Conservation (phyloP, 2,113 vertebrate genomes). For the Siniperca chuatsi region DNA sequence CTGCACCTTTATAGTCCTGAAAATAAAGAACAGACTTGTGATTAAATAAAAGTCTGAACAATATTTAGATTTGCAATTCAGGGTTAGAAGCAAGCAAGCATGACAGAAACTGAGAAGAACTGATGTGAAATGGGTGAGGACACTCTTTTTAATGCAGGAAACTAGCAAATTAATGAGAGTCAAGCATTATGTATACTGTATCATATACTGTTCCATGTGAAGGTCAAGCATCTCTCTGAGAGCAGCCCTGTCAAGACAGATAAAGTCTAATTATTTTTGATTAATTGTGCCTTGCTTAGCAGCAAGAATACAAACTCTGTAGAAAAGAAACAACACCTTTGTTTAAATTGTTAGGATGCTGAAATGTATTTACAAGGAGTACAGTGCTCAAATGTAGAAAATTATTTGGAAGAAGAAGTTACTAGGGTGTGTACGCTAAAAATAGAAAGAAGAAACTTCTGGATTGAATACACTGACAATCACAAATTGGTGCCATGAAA, state of each 20-base stretch:
- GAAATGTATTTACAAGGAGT: neutral
- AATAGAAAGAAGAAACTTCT: constrained; percentile 12
- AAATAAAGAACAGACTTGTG: neutral
- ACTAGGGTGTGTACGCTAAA: neutral
- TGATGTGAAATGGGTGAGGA: neutral
- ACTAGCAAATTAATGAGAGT: constrained; percentile 42
- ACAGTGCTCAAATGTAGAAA: neutral
- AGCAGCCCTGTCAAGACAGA: constrained; percentile 37
- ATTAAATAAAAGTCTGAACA: neutral
- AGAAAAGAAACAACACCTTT: constrained; percentile 19
- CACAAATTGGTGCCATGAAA: constrained; percentile 44
- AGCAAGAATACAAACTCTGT: constrained; percentile 35
- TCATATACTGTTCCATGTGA: constrained; percentile 36
- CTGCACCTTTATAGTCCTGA: neutral
- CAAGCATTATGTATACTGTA: constrained; percentile 9
- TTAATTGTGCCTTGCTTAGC: constrained; percentile 41
- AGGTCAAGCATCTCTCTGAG: constrained; percentile 51
- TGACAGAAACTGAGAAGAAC: neutral
- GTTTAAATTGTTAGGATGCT: constrained; percentile 32
- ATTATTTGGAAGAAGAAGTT: neutral
- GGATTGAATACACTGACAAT: constrained; percentile 32
- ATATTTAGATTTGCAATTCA: neutral
- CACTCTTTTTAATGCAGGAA: constrained; percentile 13
- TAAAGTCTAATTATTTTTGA: constrained; percentile 66
- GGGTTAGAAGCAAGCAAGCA: neutral